These are phyloP conservation scores for Numenius phaeopus DNA, from an alignment of 2,797 vertebrate species.

Conservation along the genomic window DNA sequence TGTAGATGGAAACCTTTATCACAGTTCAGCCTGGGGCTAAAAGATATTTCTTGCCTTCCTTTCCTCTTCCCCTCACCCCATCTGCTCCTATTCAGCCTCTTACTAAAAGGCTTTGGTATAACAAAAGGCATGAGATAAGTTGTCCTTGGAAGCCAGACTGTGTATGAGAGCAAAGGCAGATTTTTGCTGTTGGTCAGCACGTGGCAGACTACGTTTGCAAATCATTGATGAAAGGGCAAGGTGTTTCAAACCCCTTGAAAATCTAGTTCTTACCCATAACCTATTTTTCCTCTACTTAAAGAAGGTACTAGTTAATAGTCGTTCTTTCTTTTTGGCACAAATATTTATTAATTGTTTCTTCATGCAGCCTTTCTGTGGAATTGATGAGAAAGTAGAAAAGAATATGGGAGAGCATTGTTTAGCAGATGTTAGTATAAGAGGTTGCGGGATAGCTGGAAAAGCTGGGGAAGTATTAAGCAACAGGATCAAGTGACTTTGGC, in stretches of 20 bases:
- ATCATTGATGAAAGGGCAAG: neutral
- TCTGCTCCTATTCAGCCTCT: neutral
- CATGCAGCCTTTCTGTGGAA: neutral
- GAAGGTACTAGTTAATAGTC: neutral
- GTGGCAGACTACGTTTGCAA: neutral
- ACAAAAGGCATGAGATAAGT: neutral
- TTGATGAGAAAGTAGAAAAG: neutral
- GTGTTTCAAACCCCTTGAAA: neutral
- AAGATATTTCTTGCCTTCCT: conserved; percentile 49
- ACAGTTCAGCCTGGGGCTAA: neutral
- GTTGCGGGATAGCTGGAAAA: neutral
- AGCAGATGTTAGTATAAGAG: neutral
- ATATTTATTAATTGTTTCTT: neutral
- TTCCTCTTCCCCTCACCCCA: neutral
- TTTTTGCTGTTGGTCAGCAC: neutral
- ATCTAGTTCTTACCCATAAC: neutral
- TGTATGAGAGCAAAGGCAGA: neutral
- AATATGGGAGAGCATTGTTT: neutral
- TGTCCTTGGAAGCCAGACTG: neutral
- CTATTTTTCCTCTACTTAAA: neutral
- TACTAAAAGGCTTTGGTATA: neutral
- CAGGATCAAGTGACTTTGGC: neutral
- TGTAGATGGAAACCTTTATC: conserved; percentile 4
- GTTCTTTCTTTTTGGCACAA: neutral
- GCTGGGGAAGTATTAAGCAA: neutral